Evolutionary conservation across 1,140 invertebrate species (phyloP).

Genomic region (Drosophila punjabiensis): DNA sequence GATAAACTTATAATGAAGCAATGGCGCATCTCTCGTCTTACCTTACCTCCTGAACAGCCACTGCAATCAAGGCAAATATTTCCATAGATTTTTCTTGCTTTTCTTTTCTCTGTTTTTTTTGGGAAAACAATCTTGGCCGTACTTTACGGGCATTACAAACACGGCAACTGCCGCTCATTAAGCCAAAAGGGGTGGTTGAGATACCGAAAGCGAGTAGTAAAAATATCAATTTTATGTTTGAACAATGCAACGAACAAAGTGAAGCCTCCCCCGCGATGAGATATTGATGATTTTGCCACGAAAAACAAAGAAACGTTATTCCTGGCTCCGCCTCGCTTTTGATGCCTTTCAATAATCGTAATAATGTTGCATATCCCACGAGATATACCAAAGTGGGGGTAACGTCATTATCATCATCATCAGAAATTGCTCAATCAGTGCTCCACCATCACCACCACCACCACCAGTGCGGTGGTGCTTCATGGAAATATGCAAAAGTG

Average conservation of each 20-base stretch:
- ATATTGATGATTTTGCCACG: constrained; percentile 39
- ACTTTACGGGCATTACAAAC: constrained; percentile 44
- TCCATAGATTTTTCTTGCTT: constrained; percentile 34
- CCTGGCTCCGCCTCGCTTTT: constrained; percentile 15
- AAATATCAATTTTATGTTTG: constrained; percentile 72
- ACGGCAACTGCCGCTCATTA: constrained; percentile 49
- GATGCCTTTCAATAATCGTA: constrained; percentile 63
- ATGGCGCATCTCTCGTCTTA: constrained; percentile 30
- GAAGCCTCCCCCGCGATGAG: constrained; percentile 6
- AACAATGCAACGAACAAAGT: constrained; percentile 61
- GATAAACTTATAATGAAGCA: constrained; percentile 50
- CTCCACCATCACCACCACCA: neutral
- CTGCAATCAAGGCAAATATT: constrained; percentile 53
- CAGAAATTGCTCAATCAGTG: constrained; percentile 69
- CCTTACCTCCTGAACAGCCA: constrained; percentile 27
- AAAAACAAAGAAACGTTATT: constrained; percentile 12
- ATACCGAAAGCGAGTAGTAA: constrained; percentile 42
- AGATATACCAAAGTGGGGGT: neutral
- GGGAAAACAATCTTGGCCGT: constrained; percentile 39
- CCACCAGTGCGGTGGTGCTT: too few relatives aligned
- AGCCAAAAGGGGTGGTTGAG: constrained; percentile 14
- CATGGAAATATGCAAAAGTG: constrained; percentile 58
- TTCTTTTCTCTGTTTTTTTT: constrained; percentile 8
- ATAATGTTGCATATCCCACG: constrained; percentile 28
- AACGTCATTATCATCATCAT: constrained; percentile 49